Percentiles rank a stretch among this genome's conserved stretches.
Evolutionary conservation across 2,113 vertebrate genomes (phyloP).

Genomic region (Oreotragus oreotragus): DNA sequence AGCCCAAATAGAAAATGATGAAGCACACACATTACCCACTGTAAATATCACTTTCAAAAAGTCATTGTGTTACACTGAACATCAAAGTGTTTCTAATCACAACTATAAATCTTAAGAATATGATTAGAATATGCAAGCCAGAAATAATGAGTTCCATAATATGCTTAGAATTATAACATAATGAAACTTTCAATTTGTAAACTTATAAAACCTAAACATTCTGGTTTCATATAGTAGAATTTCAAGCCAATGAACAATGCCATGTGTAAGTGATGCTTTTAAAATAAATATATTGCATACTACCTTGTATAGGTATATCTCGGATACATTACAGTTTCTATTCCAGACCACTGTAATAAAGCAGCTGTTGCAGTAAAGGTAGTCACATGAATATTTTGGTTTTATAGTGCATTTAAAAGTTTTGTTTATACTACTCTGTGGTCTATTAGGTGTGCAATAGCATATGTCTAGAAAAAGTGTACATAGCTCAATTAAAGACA

Average conservation of each 20-base stretch:
- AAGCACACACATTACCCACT: constrained; percentile 37
- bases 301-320: not conserved
- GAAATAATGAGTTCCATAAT: constrained; percentile 63
- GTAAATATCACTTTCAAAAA: constrained; percentile 55
- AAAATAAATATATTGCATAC: not conserved
- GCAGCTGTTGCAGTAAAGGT: not conserved
- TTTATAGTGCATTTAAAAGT: not conserved
- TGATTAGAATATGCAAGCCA: constrained; percentile 25
- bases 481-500: not conserved
- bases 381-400: not conserved
- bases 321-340: not conserved
- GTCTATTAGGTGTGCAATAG: not conserved
- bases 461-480: not conserved
- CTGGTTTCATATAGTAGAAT: not conserved
- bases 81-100: constrained; percentile 64
- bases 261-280: constrained; percentile 19
- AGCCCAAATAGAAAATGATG: constrained; percentile 28
- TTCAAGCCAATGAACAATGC: constrained; percentile 14
- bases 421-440: not conserved
- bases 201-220: constrained; percentile 30
- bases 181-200: constrained; percentile 52
- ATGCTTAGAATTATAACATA: constrained; percentile 28
- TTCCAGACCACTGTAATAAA: not conserved
- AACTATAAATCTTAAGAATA: constrained; percentile 56
- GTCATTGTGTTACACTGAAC: constrained; percentile 37